Evolutionary conservation across 2,888 invertebrate genomes (phyloP).

Genomic region (Aspidiotus rigidus): DNA sequence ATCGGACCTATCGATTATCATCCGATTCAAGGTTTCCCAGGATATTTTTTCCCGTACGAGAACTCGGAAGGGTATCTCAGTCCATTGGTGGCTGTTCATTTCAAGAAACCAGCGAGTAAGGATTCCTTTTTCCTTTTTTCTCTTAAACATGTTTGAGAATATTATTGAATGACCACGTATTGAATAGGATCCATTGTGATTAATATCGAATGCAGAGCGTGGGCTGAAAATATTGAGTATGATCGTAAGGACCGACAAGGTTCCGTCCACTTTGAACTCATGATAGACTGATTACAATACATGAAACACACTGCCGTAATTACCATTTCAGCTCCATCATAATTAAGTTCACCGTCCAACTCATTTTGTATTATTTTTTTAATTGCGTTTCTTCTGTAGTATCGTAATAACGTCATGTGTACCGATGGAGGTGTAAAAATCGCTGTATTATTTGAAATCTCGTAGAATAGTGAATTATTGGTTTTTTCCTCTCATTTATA

Average conservation of each 20-base stretch:
- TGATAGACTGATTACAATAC: slow-evolving; percentile 46
- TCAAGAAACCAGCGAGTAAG: slow-evolving; percentile 72
- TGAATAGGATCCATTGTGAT: slow-evolving; percentile 52
- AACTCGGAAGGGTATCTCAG: slow-evolving; percentile 81
- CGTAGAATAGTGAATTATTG: too few species aligned
- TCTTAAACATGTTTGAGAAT: too few species aligned
- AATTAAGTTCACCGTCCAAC: too few species aligned
- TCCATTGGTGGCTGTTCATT: slow-evolving; percentile 77
- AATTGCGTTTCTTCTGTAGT: too few species aligned
- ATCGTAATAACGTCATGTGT: too few species aligned
- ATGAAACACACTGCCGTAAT: too few species aligned
- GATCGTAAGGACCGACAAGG: slow-evolving; percentile 54
- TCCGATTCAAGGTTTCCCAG: slow-evolving; percentile 74
- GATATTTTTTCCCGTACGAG: slow-evolving; percentile 80
- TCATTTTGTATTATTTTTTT: too few species aligned
- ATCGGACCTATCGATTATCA: slow-evolving; percentile 74
- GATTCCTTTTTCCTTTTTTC: slow-evolving; percentile 37
- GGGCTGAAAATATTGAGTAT: slow-evolving; percentile 78
- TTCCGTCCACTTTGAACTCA: slow-evolving; percentile 56
- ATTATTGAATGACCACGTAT: slow-evolving; percentile 35
- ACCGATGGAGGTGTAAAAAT: too few species aligned
- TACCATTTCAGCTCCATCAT: too few species aligned
- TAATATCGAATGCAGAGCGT: slow-evolving; percentile 77
- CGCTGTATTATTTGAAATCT: too few species aligned
- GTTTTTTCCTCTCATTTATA: too few species aligned